Percentiles rank a stretch among this genome's conserved stretches.
These are phyloP conservation scores for Dynastes tityus DNA, from an alignment of 2,888 invertebrate genomes.

Conservation along the genomic window DNA sequence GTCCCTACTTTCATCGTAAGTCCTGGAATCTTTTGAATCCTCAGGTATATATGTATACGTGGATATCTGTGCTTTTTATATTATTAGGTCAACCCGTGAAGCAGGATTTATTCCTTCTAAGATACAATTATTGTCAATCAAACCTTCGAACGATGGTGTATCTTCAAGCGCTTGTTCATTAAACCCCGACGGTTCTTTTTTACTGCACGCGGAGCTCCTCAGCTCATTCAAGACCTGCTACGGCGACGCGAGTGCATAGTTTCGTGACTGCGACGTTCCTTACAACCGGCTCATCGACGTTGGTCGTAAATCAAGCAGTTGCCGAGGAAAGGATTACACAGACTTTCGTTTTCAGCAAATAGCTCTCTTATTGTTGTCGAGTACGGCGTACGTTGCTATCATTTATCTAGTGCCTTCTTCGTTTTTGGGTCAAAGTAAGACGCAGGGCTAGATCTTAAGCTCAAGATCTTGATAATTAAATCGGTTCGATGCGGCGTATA, in stretches of 20 bases:
- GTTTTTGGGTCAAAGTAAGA: not conserved
- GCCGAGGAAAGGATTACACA: conserved; percentile 17
- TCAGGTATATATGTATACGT: no score
- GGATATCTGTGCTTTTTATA: no score
- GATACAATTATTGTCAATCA: not conserved
- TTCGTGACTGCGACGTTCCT: conserved; percentile 28
- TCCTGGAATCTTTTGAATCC: no score
- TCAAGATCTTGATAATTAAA: conserved; percentile 14
- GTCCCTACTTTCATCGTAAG: no score
- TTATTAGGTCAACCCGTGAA: no score
- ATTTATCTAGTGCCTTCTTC: conserved; percentile 19
- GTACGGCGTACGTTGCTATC: not conserved
- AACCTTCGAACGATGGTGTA: not conserved
- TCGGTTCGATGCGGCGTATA: not conserved
- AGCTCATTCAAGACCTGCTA: not conserved
- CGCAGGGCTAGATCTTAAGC: not conserved
- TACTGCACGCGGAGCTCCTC: not conserved
- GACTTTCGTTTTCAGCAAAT: conserved; percentile 36
- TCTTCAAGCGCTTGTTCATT: conserved; percentile 13
- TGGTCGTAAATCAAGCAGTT: conserved; percentile 28
- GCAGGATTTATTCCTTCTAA: no score
- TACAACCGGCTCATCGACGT: conserved; percentile 25
- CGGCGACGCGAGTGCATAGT: conserved; percentile 15
- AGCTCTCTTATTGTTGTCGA: conserved; percentile 19
- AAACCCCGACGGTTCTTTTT: conserved; percentile 22